A percentile compares a stretch with the other conserved stretches of the same genome.
Conservation (phyloP, 2,888 invertebrate species). For the Uloborus plumipes region DNA sequence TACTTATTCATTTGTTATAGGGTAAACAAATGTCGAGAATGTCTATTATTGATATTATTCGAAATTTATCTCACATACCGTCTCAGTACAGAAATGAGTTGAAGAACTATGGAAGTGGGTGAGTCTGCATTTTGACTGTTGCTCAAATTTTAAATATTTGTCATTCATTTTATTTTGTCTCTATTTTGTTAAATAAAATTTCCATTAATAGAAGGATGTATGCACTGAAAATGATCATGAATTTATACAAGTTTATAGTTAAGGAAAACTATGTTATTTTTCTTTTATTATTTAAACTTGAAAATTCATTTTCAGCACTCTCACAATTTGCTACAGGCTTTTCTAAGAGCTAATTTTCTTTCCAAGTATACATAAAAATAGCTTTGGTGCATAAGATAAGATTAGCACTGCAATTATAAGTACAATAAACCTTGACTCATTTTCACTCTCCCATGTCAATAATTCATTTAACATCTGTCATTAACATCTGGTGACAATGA, state of each 20-base stretch:
- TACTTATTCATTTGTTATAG: slow-evolving; percentile 24
- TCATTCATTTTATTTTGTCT: not conserved
- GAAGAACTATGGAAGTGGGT: slow-evolving; percentile 69
- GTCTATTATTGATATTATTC: slow-evolving; percentile 68
- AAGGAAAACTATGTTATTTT: not conserved
- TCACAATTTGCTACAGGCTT: not conserved
- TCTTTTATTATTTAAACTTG: not conserved
- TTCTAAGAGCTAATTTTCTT: not conserved
- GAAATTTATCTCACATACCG: slow-evolving; percentile 68
- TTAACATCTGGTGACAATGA: too few relatives aligned
- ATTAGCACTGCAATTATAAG: too few relatives aligned
- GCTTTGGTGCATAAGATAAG: too few relatives aligned
- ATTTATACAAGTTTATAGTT: too few relatives aligned
- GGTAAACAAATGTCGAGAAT: slow-evolving; percentile 66
- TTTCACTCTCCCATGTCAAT: too few relatives aligned
- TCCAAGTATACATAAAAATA: too few relatives aligned
- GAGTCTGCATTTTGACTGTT: slow-evolving; percentile 32
- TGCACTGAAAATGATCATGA: too few relatives aligned
- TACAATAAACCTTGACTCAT: too few relatives aligned
- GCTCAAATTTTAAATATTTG: not conserved
- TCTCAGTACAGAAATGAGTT: slow-evolving; percentile 66
- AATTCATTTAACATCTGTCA: too few relatives aligned
- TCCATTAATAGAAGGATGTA: too few relatives aligned
- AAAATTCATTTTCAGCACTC: not conserved
- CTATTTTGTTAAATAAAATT: not conserved